Evolutionary conservation across 2,113 vertebrate species (phyloP), one percentile per base, ranked within the genome.

Genomic region (Cricetomys ansorgei): DNA sequence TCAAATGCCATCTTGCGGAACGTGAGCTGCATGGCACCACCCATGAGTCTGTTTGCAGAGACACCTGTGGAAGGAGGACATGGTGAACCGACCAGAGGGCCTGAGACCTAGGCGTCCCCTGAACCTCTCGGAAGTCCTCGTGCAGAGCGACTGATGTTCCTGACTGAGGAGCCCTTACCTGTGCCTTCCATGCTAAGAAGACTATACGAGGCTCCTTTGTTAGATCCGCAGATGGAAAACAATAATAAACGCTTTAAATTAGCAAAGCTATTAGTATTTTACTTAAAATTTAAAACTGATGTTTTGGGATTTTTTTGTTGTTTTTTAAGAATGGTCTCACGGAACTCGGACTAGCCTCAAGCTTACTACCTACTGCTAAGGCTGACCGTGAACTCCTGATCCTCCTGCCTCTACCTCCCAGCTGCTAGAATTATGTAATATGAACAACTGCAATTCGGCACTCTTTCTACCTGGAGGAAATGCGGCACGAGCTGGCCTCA

Each of bases 21-120:
- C 29, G 99, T 99, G 94, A 99, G 98, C 98, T 99, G 99, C 98
- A 99, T 99, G 91, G 99, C 99, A 75, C 99, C 99, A 31, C 99
- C 99, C 81, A 98, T 98, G 87, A 99, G 99, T 84, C 99, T 99
- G 98, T 85, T 99, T 96, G 98, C 94, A 73, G 99, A 91, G 90
- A 98, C 97, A 53, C 99, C 99, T 99, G 37, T 67, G 29, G 95
- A 72, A 96, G 95, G 72, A 93, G 89, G 97, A 89, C 53, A 90
- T 45, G 40, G 37, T 96, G 25, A 96, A n/a, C 13, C 64, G 77
- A 45, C 45, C 4, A 50, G 43, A 88, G 81, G 67, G 34, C 76
- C 53, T 48, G 40, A 84, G 88, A 2, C 10, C 76, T 5, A 34
- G 70, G 21, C 21, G 59, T 8, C 57, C 53, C 64, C 0, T 57